Percentiles rank a stretch among this genome's conserved stretches.
Conservation (phyloP, 1,140 invertebrate species). For the Ceratitis capitata region DNA sequence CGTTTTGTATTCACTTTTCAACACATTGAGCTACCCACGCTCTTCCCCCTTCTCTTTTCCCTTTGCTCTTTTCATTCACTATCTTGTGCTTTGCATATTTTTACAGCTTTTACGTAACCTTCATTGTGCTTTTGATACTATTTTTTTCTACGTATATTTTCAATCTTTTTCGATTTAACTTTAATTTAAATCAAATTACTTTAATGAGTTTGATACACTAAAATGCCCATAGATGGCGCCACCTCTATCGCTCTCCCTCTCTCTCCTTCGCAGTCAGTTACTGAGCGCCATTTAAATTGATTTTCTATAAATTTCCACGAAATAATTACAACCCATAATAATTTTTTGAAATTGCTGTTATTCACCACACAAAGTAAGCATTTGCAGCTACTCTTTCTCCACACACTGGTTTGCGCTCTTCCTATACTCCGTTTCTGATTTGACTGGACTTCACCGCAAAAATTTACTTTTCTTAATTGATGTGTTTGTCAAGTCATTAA, state of each 20-base stretch:
- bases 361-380: too few species aligned
- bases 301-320: slow-evolving; percentile 11
- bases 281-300: background rate
- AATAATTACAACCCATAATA: background rate
- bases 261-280: too few species aligned
- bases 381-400: background rate
- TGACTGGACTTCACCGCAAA: too few species aligned
- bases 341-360: background rate
- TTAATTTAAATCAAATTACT: background rate
- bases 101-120: background rate
- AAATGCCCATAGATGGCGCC: too few species aligned
- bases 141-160: background rate
- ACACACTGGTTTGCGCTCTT: background rate
- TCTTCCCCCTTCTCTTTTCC: background rate
- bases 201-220: background rate
- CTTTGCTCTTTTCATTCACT: too few species aligned
- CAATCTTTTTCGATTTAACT: slow-evolving; percentile 27
- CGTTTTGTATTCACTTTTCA: background rate
- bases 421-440: too few species aligned
- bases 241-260: too few species aligned
- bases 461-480: slow-evolving; percentile 50
- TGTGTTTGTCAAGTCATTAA: slow-evolving; percentile 65
- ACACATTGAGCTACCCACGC: background rate
- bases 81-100: too few species aligned
- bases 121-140: background rate